Conservation (phyloP, 2,888 invertebrate species). For the Nymphalis c-album region DNA sequence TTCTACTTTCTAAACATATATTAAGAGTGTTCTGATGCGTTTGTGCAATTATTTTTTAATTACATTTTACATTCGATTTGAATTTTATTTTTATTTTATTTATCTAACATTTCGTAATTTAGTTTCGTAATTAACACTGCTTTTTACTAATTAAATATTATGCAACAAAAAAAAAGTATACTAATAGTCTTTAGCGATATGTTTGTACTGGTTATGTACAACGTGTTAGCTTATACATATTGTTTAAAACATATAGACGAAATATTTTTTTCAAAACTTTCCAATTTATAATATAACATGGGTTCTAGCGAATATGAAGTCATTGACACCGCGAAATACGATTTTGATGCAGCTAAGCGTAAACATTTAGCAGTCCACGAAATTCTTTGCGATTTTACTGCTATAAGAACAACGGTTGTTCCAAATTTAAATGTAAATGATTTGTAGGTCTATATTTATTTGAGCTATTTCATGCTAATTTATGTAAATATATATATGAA, state of each 20-base stretch:
- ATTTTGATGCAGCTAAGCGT: slow-evolving; percentile 14
- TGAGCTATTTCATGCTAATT: neutral
- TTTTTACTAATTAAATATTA: neutral
- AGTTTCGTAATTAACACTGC: too few species aligned
- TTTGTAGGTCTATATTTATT: neutral
- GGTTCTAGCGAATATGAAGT: neutral
- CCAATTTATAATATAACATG: neutral
- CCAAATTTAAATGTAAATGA: slow-evolving; percentile 13
- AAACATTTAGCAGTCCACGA: slow-evolving; percentile 31
- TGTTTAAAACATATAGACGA: neutral
- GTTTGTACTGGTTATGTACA: too few species aligned
- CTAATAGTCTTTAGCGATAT: neutral
- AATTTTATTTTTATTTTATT: neutral
- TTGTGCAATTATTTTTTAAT: slow-evolving; percentile 9
- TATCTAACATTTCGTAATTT: neutral
- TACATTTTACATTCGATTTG: neutral
- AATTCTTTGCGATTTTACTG: slow-evolving; percentile 26
- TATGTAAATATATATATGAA: too few species aligned
- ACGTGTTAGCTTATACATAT: too few species aligned
- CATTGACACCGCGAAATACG: slow-evolving; percentile 18
- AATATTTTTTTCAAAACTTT: neutral
- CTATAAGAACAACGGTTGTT: slow-evolving; percentile 13
- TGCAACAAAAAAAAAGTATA: neutral
- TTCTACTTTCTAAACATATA: slow-evolving; percentile 13
- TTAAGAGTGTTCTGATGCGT: slow-evolving; percentile 2